Base-by-base conservation (phyloP, 2,888 invertebrate genomes). In the Digitonthophagus gazella region DNA sequence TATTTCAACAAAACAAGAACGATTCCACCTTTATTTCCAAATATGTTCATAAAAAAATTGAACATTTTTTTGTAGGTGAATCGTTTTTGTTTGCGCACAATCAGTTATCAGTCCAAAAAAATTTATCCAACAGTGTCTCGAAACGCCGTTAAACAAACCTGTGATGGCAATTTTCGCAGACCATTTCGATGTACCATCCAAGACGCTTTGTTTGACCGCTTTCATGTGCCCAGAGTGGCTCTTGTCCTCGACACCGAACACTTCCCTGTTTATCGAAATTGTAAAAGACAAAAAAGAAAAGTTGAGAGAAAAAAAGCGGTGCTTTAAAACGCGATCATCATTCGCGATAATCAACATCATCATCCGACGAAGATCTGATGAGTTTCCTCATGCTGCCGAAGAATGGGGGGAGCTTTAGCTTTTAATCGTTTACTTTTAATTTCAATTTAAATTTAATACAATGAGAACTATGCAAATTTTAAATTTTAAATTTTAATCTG, bases 171-270 rank as follows among this genome's bases (percentile, higher is more conserved):
- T 98, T 91, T 98, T 98, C 81, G 98, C 98, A 82, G 98, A 98
- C 98, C 98, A 98, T 88, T 98, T 98, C 84, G 97, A 97, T 77
- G 98, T 98, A 82, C 98, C 98, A 86, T 98, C 98, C 85, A 98
- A 90, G 80, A 98, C 98, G 82, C 96, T 95, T 87, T 98, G 97
- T 89, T 98, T 97, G 81, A 98, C 97, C 76, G 96, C 92, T 86
- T 95, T 96, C 96, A 98, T 96, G 87, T 98, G 96, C 80, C 96
- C 95, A 76, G 91, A 87, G 86, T 98, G 97, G 81, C 91, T 93
- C 86, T 96, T 95, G 83, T 92, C 92, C 85, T 98, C 97, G 83
- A 97, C 93, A 87, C 93, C 91, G 88, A 96, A 97, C 85, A 97
- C 97, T 86, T 91, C 92, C 92, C 97, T 97, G 89, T 70, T 61